These are phyloP conservation scores for Plagodis pulveraria DNA, from an alignment of 2,888 invertebrate species.

Conservation along the genomic window DNA sequence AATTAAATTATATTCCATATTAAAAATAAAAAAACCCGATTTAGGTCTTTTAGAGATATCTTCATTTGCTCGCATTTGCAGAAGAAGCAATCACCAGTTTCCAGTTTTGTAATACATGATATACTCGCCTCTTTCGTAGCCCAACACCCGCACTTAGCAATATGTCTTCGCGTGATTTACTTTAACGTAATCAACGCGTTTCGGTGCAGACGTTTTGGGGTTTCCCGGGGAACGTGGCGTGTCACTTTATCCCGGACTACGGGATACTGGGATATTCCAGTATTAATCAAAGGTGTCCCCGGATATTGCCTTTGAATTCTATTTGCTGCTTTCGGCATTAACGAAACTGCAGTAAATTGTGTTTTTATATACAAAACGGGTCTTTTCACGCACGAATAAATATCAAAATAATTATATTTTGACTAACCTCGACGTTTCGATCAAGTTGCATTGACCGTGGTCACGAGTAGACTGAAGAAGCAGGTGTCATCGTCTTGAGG, in stretches of 20 bases:
- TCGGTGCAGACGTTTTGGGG: constrained; percentile 63
- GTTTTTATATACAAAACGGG: too few species aligned
- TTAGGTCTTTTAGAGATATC: too few species aligned
- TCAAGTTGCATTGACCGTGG: too few species aligned
- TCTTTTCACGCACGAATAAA: too few species aligned
- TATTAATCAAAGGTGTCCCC: constrained; percentile 10
- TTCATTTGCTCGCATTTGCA: neutral
- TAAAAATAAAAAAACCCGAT: too few species aligned
- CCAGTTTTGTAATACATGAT: neutral
- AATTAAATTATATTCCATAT: too few species aligned
- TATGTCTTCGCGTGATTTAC: constrained; percentile 76
- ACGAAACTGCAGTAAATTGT: neutral
- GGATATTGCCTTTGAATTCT: constrained; percentile 3
- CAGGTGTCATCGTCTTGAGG: too few species aligned
- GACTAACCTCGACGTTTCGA: too few species aligned
- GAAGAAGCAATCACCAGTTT: too few species aligned
- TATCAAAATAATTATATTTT: too few species aligned
- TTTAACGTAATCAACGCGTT: constrained; percentile 73
- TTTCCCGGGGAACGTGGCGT: constrained; percentile 45
- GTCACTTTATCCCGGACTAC: constrained; percentile 27
- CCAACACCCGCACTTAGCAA: constrained; percentile 60
- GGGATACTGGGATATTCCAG: constrained; percentile 12
- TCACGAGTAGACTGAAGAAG: too few species aligned
- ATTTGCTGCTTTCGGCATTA: neutral
- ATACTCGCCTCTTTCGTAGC: constrained; percentile 41